Evolutionary conservation across 2,113 vertebrate species (phyloP).

Genomic region (Leptosomus discolor): DNA sequence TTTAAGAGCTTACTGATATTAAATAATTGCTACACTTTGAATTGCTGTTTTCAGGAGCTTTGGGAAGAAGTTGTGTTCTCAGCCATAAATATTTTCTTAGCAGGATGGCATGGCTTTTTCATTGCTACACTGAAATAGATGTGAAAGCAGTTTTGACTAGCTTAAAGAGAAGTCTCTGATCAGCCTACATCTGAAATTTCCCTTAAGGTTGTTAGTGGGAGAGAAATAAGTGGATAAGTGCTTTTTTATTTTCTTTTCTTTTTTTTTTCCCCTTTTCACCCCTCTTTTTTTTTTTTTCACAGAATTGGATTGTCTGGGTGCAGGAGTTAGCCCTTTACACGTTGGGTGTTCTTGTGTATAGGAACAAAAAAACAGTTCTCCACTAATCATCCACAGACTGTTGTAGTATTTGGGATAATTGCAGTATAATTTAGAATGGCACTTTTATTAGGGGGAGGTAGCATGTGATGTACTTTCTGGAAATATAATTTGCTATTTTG

Average conservation of each 20-base stretch:
- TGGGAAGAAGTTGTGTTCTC: conserved; percentile 7
- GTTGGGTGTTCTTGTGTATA: not conserved
- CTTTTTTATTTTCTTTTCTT: not conserved
- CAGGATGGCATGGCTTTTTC: not conserved
- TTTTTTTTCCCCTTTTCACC: not conserved
- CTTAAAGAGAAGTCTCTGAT: conserved; percentile 33
- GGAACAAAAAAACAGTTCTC: not conserved
- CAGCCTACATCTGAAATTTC: conserved; percentile 40
- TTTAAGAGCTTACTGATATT: conserved; percentile 2
- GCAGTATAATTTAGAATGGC: conserved; percentile 10
- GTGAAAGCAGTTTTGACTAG: conserved; percentile 34
- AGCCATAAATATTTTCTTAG: conserved; percentile 27
- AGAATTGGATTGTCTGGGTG: not conserved
- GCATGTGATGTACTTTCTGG: not conserved
- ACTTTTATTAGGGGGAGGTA: not conserved
- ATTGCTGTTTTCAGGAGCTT: conserved; percentile 19
- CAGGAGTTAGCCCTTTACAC: not conserved
- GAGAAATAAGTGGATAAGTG: conserved; percentile 26
- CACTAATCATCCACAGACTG: not conserved
- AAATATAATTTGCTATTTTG: conserved; percentile 16
- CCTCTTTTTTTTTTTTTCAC: not conserved
- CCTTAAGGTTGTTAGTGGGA: not conserved
- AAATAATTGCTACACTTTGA: conserved; percentile 24
- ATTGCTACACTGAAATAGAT: conserved; percentile 13
- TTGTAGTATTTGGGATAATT: conserved; percentile 18